Evolutionary conservation across 2,888 invertebrate species (phyloP).

Genomic region (Tetragonisca angustula): DNA sequence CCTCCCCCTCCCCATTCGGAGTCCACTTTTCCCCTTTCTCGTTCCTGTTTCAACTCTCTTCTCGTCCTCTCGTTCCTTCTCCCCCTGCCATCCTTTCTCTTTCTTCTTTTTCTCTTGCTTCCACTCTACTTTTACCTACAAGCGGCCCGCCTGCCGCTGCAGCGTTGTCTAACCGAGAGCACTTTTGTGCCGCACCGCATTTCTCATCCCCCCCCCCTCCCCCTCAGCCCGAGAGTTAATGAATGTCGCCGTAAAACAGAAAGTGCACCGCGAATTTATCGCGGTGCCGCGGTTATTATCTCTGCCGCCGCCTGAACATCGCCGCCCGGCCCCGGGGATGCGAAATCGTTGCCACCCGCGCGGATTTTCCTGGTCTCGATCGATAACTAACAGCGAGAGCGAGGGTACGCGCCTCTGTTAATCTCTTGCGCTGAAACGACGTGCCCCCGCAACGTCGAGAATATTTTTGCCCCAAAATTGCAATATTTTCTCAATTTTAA

Average conservation of each 20-base stretch:
- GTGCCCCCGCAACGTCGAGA: too few relatives aligned
- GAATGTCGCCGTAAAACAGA: constrained; percentile 49
- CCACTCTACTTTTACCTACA: too few relatives aligned
- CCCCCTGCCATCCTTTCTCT: not conserved
- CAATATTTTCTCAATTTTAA: too few relatives aligned
- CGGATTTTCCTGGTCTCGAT: constrained; percentile 16
- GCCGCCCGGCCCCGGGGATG: not conserved
- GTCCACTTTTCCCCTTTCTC: constrained; percentile 1
- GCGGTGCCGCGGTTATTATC: constrained; percentile 45
- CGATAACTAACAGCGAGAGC: not conserved
- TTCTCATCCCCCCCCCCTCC: constrained; percentile 28
- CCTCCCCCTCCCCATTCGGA: not conserved
- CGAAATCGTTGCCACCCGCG: constrained; percentile 11
- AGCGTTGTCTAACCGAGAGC: constrained; percentile 8
- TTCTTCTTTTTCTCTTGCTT: not conserved
- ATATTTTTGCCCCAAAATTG: too few relatives aligned
- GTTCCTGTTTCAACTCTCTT: not conserved
- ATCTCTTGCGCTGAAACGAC: too few relatives aligned
- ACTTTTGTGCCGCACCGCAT: constrained; percentile 38
- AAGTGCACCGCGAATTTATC: constrained; percentile 54
- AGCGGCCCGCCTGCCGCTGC: too few relatives aligned
- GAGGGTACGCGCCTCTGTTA: not conserved
- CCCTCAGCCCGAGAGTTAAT: constrained; percentile 23
- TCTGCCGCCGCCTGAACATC: constrained; percentile 28
- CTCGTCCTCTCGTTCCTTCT: not conserved